Evolutionary conservation across 2,888 invertebrate genomes (phyloP).

Genomic region (Dolichopus griseipennis): DNA sequence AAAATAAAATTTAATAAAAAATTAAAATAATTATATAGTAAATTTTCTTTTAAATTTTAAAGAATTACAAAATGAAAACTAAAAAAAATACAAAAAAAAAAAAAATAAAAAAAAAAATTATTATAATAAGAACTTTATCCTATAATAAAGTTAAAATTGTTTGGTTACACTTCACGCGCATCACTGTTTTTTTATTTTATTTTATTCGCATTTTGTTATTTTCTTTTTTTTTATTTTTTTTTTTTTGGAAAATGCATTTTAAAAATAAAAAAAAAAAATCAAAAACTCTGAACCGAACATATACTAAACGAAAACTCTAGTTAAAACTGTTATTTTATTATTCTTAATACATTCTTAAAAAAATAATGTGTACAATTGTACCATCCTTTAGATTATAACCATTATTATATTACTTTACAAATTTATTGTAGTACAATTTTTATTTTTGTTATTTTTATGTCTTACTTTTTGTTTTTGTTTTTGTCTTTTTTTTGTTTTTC

Average conservation of each 20-base stretch:
- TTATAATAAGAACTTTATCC: not conserved
- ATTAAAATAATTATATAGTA: too few species aligned
- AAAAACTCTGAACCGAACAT: not conserved
- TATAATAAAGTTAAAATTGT: conserved; percentile 4
- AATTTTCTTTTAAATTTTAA: too few species aligned
- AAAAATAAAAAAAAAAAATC: not conserved
- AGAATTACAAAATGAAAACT: too few species aligned
- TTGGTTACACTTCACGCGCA: conserved; percentile 6
- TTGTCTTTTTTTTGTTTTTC: not conserved
- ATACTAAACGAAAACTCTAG: not conserved
- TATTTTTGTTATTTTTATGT: not conserved
- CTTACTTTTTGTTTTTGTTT: not conserved
- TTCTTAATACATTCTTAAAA: not conserved
- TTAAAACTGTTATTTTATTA: not conserved
- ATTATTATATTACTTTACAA: not conserved
- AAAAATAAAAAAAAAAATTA: too few species aligned
- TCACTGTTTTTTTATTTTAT: not conserved
- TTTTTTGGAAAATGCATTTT: not conserved
- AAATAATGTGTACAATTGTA: not conserved
- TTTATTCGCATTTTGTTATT: not conserved
- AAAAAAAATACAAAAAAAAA: too few species aligned
- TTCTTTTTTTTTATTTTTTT: not conserved
- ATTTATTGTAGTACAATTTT: not conserved
- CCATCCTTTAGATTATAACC: not conserved
- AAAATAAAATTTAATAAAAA: too few species aligned